phyloP scores from a whole-genome alignment of 2,113 vertebrate species.

The Hyla sarda region DNA sequence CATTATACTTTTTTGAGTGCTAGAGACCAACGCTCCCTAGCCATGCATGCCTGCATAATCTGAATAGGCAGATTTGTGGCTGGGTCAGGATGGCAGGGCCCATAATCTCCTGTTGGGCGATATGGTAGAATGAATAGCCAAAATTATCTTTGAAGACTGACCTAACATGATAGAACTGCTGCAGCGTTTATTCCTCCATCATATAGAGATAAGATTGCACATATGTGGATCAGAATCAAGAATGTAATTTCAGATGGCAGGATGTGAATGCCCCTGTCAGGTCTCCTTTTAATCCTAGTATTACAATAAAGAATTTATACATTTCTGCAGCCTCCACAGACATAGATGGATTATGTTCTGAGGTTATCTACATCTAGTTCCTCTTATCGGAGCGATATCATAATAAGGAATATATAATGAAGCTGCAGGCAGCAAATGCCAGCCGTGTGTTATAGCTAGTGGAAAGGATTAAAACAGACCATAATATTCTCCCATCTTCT shows the following conservation, averaged over 20 bases:
- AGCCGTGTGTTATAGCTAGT: background rate
- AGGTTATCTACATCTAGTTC: background rate
- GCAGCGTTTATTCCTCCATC: background rate
- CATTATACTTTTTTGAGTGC: too few species aligned
- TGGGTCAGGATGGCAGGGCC: background rate
- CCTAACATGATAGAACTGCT: background rate
- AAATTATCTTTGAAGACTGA: background rate
- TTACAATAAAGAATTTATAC: background rate
- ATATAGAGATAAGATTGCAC: background rate
- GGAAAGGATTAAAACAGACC: background rate
- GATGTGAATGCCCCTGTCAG: background rate
- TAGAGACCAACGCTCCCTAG: too few species aligned
- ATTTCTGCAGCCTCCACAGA: background rate
- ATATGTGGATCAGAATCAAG: background rate
- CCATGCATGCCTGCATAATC: background rate
- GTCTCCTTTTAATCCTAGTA: background rate
- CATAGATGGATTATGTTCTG: background rate
- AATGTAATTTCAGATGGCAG: background rate
- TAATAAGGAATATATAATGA: background rate
- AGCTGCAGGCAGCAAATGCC: constrained; percentile 1
- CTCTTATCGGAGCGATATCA: background rate
- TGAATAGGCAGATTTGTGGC: background rate
- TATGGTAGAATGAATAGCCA: background rate
- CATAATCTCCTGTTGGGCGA: background rate
- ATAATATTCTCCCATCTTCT: background rate